Conservation (phyloP, 2,797 vertebrate genomes). For the Heliangelus exortis region DNA sequence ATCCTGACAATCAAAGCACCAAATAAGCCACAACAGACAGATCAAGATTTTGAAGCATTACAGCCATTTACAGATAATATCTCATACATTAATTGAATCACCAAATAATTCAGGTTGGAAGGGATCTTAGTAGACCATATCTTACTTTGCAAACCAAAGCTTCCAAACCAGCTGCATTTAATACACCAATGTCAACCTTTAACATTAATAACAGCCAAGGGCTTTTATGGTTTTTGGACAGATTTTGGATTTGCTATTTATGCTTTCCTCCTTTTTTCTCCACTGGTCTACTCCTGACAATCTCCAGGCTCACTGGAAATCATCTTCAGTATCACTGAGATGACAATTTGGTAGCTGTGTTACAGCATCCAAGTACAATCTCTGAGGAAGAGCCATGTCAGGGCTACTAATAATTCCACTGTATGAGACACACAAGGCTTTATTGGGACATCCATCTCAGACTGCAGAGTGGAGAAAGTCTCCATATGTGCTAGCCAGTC, state of each 20-base stretch:
- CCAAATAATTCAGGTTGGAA: background rate
- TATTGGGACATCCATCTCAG: background rate
- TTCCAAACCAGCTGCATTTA: background rate
- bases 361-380: background rate
- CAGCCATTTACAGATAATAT: background rate
- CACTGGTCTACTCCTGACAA: background rate
- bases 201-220: background rate
- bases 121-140: background rate
- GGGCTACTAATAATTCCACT: background rate
- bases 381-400: background rate
- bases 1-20: background rate
- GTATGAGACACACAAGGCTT: background rate
- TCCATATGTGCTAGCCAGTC: background rate
- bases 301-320: background rate
- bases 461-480: background rate
- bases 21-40: background rate
- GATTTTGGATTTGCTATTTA: background rate
- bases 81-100: background rate
- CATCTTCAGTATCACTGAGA: background rate
- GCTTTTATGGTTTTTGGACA: background rate
- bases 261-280: background rate
- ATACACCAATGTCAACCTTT: background rate
- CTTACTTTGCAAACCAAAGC: background rate
- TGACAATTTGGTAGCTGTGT: background rate
- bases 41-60: slow-evolving; percentile 4